These are phyloP conservation scores for Enteromius anoplus DNA, from an alignment of 2,797 vertebrate genomes.

Conservation along the genomic window DNA sequence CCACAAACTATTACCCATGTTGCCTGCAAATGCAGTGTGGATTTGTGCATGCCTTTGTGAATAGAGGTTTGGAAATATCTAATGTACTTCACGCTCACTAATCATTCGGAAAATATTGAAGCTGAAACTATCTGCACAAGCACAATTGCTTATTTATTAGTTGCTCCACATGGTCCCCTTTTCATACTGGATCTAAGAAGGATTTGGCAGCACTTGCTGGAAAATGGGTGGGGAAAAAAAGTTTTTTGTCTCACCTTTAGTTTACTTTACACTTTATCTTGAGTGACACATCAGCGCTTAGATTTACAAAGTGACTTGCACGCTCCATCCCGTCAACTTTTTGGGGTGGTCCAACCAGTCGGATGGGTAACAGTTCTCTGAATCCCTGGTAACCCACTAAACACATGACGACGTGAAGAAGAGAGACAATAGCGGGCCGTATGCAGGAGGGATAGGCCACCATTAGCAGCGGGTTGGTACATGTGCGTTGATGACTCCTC, in stretches of 20 bases:
- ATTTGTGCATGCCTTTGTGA: constrained; percentile 8
- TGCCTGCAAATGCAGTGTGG: background rate
- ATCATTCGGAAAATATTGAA: constrained; percentile 15
- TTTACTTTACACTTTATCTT: constrained; percentile 23
- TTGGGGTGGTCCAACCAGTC: constrained; percentile 72
- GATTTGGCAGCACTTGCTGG: constrained; percentile 30
- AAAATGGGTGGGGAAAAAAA: background rate
- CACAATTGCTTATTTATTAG: constrained; percentile 12
- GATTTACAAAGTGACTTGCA: constrained; percentile 9
- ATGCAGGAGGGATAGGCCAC: constrained; percentile 59
- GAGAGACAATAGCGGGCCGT: constrained; percentile 17
- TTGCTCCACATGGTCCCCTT: constrained; percentile 2
- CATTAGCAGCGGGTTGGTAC: constrained; percentile 68
- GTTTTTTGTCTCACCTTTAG: constrained; percentile 1
- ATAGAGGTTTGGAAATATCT: constrained; percentile 10
- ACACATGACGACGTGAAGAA: constrained; percentile 15
- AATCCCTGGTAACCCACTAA: constrained; percentile 58
- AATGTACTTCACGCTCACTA: background rate
- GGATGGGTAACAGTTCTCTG: constrained; percentile 69
- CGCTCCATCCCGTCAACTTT: constrained; percentile 47
- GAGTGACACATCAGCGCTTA: constrained; percentile 42
- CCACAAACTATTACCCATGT: background rate
- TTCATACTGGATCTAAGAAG: background rate
- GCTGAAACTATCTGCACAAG: constrained; percentile 11
- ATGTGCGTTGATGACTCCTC: constrained; percentile 68